These are phyloP conservation scores for Cygnus atratus DNA, from an alignment of 2,113 vertebrate genomes.

Conservation along the genomic window DNA sequence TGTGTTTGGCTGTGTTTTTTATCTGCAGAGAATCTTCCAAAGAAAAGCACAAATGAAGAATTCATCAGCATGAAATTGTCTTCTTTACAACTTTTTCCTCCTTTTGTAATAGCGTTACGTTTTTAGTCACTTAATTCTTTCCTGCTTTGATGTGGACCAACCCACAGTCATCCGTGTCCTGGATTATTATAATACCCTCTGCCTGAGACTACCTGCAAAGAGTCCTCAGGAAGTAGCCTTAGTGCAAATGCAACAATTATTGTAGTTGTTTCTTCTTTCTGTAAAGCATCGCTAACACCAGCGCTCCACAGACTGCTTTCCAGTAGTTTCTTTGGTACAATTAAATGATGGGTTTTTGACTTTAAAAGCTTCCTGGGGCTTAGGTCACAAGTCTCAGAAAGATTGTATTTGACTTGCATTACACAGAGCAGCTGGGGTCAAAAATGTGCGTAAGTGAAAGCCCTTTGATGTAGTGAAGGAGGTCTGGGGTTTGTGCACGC, in stretches of 20 bases:
- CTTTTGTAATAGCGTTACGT: neutral
- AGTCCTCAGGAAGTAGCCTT: neutral
- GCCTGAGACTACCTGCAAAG: neutral
- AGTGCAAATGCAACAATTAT: neutral
- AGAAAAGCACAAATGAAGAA: conserved; percentile 32
- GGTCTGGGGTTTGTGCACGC: neutral
- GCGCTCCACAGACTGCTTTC: neutral
- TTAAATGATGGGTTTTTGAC: neutral
- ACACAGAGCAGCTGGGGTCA: neutral
- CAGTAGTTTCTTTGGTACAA: conserved; percentile 39
- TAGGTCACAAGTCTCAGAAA: neutral
- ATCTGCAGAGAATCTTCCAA: neutral
- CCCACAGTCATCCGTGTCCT: neutral
- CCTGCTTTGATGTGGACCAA: neutral
- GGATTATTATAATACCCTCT: neutral
- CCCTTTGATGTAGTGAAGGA: neutral
- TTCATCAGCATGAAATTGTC: neutral
- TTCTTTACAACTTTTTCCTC: neutral
- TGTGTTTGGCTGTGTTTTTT: conserved; percentile 13
- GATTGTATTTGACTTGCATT: neutral
- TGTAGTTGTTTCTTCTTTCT: neutral
- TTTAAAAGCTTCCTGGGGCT: neutral
- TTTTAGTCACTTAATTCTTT: neutral
- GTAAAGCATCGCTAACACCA: neutral
- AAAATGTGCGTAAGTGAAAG: neutral